Percentiles rank a stretch among this genome's conserved stretches.
Evolutionary conservation across 2,888 invertebrate species (phyloP).

Genomic region (Melanchra persicariae): DNA sequence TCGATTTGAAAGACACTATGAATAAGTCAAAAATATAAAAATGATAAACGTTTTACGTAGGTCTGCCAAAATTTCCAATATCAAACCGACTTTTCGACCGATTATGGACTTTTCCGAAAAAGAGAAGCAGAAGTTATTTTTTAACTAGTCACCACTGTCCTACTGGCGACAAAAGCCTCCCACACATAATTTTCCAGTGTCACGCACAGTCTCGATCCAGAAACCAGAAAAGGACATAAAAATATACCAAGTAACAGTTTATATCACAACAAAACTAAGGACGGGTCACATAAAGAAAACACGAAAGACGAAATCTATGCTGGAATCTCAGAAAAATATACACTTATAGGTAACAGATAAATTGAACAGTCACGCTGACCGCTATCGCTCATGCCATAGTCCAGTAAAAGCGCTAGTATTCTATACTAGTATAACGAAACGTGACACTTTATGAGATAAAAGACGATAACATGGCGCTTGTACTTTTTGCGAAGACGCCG

Average conservation of each 20-base stretch:
- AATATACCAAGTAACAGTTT: too few species aligned
- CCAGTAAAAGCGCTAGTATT: constrained; percentile 61
- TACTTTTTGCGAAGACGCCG: constrained; percentile 69
- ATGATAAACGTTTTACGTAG: neutral
- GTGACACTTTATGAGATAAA: constrained; percentile 79
- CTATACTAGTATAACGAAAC: constrained; percentile 69
- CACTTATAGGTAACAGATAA: neutral
- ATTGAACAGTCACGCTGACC: neutral
- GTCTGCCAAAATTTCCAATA: neutral
- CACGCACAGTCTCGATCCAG: neutral
- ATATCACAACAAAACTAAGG: neutral
- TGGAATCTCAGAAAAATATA: neutral
- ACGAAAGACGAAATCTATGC: too few species aligned
- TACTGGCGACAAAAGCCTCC: neutral
- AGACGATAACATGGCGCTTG: constrained; percentile 73
- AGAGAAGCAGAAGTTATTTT: neutral
- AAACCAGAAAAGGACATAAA: neutral
- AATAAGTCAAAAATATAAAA: too few species aligned
- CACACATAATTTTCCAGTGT: neutral
- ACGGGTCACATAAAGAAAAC: neutral
- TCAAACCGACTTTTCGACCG: too few species aligned
- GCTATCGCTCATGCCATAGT: constrained; percentile 41
- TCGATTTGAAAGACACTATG: neutral
- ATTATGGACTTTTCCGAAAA: neutral
- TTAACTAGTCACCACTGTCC: neutral